Percentiles rank a stretch among this genome's conserved stretches.
These are phyloP conservation scores for Calosoma granatense DNA, from an alignment of 1,140 invertebrate species.

Conservation along the genomic window DNA sequence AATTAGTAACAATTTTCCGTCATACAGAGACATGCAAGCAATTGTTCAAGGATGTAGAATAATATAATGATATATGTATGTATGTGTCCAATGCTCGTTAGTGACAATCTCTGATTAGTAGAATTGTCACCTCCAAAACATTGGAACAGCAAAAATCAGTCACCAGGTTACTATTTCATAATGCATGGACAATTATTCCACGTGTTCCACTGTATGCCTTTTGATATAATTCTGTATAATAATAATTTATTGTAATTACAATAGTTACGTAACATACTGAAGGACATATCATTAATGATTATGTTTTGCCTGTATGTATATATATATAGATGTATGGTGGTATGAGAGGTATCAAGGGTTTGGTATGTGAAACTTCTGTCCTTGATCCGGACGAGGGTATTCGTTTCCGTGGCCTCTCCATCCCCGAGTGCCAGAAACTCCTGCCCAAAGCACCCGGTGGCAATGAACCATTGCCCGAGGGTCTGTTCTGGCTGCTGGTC, in stretches of 20 bases:
- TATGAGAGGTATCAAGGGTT: conserved; percentile 82
- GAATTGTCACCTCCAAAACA: conserved; percentile 3
- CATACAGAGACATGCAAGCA: too few relatives aligned
- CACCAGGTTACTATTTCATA: not conserved
- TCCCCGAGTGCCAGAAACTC: conserved; percentile 79
- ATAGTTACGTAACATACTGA: too few relatives aligned
- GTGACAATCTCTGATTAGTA: not conserved
- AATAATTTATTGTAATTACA: too few relatives aligned
- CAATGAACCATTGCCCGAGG: conserved; percentile 75
- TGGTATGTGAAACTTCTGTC: conserved; percentile 84
- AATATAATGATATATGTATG: too few relatives aligned
- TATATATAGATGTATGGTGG: conserved; percentile 74
- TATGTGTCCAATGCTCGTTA: conserved; percentile 7
- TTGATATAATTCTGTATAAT: too few relatives aligned
- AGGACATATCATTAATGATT: too few relatives aligned
- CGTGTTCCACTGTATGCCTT: too few relatives aligned
- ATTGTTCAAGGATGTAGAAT: not conserved
- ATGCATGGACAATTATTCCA: not conserved
- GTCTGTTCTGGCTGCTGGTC: conserved; percentile 79
- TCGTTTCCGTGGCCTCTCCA: conserved; percentile 79
- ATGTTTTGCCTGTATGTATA: too few relatives aligned
- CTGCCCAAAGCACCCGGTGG: conserved; percentile 74
- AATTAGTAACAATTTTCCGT: too few relatives aligned
- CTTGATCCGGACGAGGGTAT: conserved; percentile 85
- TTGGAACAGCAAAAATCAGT: not conserved